Evolutionary conservation across 2,113 vertebrate genomes (phyloP).

Genomic region (Corythaixoides concolor): DNA sequence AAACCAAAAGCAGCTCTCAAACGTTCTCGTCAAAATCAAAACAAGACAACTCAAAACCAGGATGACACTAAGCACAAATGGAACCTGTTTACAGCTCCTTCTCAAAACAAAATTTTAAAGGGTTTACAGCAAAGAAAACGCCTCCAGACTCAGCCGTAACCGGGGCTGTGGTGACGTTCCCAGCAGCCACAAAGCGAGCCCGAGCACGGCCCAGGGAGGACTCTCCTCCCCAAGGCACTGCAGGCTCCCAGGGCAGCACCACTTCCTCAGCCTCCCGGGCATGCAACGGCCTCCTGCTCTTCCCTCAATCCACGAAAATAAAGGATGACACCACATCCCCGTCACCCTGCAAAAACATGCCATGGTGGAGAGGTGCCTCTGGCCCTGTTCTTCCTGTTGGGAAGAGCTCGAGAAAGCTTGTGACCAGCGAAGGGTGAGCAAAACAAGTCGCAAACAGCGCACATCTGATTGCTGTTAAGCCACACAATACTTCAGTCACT

Average conservation of each 20-base stretch:
- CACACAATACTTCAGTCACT: not conserved
- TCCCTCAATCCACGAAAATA: not conserved
- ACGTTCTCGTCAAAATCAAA: not conserved
- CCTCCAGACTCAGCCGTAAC: not conserved
- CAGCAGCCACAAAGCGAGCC: not conserved
- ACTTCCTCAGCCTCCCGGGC: not conserved
- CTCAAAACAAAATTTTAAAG: not conserved
- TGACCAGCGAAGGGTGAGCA: not conserved
- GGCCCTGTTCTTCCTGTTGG: not conserved
- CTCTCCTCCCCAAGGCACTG: not conserved
- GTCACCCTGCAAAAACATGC: not conserved
- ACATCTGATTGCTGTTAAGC: slow-evolving; percentile 32
- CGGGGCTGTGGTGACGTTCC: not conserved
- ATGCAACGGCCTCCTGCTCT: not conserved
- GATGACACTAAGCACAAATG: not conserved
- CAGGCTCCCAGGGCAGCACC: not conserved
- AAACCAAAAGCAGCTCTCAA: not conserved
- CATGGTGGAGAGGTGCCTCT: not conserved
- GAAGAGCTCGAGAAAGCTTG: not conserved
- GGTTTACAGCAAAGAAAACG: not conserved
- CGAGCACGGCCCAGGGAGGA: fast-evolving
- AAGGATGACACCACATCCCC: not conserved
- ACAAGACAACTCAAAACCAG: not conserved
- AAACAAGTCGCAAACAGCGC: not conserved
- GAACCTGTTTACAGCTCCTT: not conserved